phyloP scores from a whole-genome alignment of 2,888 invertebrate species.

The Spisula solida region DNA sequence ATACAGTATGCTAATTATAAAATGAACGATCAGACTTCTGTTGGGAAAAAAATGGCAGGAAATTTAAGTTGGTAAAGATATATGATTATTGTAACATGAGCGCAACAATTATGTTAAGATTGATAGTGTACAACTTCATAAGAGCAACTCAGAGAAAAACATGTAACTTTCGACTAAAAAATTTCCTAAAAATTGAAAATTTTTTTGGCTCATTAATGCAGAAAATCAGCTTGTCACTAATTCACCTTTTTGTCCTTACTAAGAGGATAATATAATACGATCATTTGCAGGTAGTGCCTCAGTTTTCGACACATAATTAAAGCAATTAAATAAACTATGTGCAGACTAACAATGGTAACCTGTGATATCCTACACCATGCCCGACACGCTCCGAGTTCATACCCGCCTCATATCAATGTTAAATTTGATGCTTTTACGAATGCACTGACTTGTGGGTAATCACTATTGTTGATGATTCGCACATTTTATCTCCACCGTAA shows the following conservation, averaged over 20 bases:
- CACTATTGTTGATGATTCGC: constrained; percentile 32
- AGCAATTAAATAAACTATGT: constrained; percentile 53
- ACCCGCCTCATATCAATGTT: constrained; percentile 53
- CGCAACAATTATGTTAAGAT: background rate
- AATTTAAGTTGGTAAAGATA: background rate
- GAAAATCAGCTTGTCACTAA: background rate
- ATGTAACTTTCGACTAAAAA: no score
- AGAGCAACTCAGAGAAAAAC: background rate
- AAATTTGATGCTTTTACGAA: constrained; percentile 35
- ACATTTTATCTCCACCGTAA: constrained; percentile 41
- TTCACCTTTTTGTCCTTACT: constrained; percentile 39
- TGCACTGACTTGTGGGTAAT: constrained; percentile 47
- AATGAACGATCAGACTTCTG: no score
- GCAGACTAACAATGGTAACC: constrained; percentile 43
- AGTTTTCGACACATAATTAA: constrained; percentile 54
- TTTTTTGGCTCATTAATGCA: background rate
- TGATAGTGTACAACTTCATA: background rate
- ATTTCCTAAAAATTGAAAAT: background rate
- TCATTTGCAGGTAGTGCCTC: constrained; percentile 55
- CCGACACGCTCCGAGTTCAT: constrained; percentile 46
- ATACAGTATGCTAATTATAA: no score
- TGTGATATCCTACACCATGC: constrained; percentile 52
- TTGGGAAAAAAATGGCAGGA: no score
- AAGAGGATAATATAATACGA: constrained; percentile 36
- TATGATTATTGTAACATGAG: background rate